Conservation (phyloP, 2,113 vertebrate genomes). For the Forbesichthys papilliferus region DNA sequence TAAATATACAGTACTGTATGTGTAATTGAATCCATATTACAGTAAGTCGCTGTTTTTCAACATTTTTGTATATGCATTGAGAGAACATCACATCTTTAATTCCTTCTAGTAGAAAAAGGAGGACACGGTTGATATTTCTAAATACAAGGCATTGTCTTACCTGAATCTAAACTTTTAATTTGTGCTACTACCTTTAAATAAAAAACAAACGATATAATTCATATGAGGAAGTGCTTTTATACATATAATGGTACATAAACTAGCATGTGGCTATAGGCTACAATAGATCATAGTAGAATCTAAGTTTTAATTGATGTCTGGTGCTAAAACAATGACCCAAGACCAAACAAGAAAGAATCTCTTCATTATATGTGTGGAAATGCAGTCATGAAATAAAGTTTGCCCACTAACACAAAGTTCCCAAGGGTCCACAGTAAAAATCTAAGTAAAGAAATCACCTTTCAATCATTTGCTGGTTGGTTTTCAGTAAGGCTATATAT, state of each 20-base stretch:
- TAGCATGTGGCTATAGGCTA: slow-evolving; percentile 76
- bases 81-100: slow-evolving; percentile 32
- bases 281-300: slow-evolving; percentile 69
- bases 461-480: too few relatives aligned
- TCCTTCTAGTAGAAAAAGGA: slow-evolving; percentile 72
- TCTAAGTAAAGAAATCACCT: too few relatives aligned
- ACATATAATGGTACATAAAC: slow-evolving; percentile 66
- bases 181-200: slow-evolving; percentile 78
- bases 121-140: slow-evolving; percentile 75
- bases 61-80: slow-evolving; percentile 1
- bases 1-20: background rate
- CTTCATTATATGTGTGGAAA: background rate
- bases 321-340: slow-evolving; percentile 63
- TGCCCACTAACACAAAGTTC: too few relatives aligned
- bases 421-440: too few relatives aligned
- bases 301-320: slow-evolving; percentile 65
- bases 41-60: slow-evolving; percentile 46
- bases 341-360: slow-evolving; percentile 6
- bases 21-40: slow-evolving; percentile 46
- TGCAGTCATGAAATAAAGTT: too few relatives aligned
- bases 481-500: too few relatives aligned
- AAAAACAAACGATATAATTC: slow-evolving; percentile 70
- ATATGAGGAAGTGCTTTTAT: slow-evolving; percentile 80
- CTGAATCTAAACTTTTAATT: slow-evolving; percentile 80
- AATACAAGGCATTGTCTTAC: slow-evolving; percentile 80